These are phyloP conservation scores for Volucella inflata DNA, from an alignment of 2,888 invertebrate species.

Conservation along the genomic window DNA sequence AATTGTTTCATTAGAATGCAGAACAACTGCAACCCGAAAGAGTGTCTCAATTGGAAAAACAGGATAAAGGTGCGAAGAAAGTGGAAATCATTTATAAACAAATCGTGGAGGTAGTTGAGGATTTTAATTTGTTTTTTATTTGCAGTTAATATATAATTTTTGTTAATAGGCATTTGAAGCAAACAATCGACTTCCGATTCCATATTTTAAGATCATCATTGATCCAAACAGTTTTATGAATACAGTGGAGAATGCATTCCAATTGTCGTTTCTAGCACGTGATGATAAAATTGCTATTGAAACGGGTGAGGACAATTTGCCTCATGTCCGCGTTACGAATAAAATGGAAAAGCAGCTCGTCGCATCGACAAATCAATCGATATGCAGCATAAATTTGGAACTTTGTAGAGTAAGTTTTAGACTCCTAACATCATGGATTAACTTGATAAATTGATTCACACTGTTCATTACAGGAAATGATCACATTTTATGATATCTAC, in stretches of 20 bases:
- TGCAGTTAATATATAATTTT: background rate
- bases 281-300: conserved; percentile 85
- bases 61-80: conserved; percentile 85
- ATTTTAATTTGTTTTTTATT: background rate
- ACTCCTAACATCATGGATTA: background rate
- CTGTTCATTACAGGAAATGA: conserved; percentile 78
- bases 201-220: conserved; percentile 85
- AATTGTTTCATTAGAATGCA: conserved; percentile 76
- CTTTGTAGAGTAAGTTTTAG: conserved; percentile 77
- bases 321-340: conserved; percentile 78
- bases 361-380: conserved; percentile 77
- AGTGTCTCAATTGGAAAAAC: conserved; percentile 83
- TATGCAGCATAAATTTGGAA: conserved; percentile 79
- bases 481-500: conserved; percentile 77
- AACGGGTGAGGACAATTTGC: conserved; percentile 82
- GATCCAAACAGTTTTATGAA: conserved; percentile 85
- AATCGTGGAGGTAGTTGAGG: conserved; percentile 81
- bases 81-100: conserved; percentile 84
- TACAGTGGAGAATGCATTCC: conserved; percentile 86
- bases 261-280: conserved; percentile 85
- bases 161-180: conserved; percentile 78
- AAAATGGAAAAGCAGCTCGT: conserved; percentile 68
- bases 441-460: background rate
- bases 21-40: conserved; percentile 84
- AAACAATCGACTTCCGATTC: conserved; percentile 83